Percentiles rank a stretch among this genome's conserved stretches.
Conservation (phyloP, 2,888 invertebrate genomes). For the Agonopterix arenella region DNA sequence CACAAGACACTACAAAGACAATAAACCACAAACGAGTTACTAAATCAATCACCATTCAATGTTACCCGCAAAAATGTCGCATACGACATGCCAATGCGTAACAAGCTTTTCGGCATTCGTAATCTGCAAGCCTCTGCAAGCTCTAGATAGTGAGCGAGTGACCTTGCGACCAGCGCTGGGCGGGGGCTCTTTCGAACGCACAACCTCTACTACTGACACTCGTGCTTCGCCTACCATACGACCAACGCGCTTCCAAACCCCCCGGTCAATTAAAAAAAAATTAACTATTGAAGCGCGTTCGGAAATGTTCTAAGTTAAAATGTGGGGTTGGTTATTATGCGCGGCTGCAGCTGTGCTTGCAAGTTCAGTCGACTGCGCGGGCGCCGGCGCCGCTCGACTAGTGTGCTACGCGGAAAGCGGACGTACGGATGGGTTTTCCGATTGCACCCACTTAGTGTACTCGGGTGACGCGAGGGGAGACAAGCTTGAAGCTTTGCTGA, state of each 20-base stretch:
- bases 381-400: slow-evolving; percentile 66
- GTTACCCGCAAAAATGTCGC: not conserved
- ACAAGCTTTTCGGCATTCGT: slow-evolving; percentile 20
- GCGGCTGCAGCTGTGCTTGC: slow-evolving; percentile 42
- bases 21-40: too few species aligned
- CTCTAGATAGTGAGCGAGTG: slow-evolving; percentile 49
- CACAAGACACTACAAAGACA: too few species aligned
- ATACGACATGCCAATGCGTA: not conserved
- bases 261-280: slow-evolving; percentile 3
- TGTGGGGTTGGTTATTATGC: slow-evolving; percentile 59
- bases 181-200: slow-evolving; percentile 65
- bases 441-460: slow-evolving; percentile 73
- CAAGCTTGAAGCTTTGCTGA: slow-evolving; percentile 55
- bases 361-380: slow-evolving; percentile 42
- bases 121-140: slow-evolving; percentile 6
- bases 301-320: slow-evolving; percentile 35
- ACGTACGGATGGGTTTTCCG: slow-evolving; percentile 45
- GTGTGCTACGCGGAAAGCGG: slow-evolving; percentile 63
- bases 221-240: slow-evolving; percentile 54
- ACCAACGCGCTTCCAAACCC: slow-evolving; percentile 44
- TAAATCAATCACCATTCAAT: not conserved
- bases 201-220: slow-evolving; percentile 41
- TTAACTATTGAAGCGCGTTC: slow-evolving; percentile 24
- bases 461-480: slow-evolving; percentile 61
- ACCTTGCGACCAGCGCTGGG: slow-evolving; percentile 53